Conservation (phyloP, 2,113 vertebrate genomes). For the Leucopternis melanops region DNA sequence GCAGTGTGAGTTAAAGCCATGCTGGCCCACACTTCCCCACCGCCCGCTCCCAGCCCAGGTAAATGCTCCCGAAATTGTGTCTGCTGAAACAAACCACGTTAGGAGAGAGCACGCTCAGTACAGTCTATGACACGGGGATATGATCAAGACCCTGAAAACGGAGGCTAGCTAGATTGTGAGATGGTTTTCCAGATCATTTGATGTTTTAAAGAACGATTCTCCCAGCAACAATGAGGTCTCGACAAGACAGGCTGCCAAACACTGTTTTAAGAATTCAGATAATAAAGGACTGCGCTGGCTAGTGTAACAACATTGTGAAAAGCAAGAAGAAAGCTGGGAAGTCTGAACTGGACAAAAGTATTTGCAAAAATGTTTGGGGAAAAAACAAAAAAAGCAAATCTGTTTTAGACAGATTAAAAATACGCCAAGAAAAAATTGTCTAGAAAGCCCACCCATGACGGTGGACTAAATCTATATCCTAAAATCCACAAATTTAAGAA, state of each 20-base stretch:
- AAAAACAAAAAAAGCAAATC: neutral
- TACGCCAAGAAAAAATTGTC: neutral
- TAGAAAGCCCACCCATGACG: neutral
- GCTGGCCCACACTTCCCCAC: neutral
- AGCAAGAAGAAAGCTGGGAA: neutral
- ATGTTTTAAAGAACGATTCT: neutral
- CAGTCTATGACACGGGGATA: neutral
- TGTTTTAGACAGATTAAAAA: neutral
- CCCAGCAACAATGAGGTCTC: neutral
- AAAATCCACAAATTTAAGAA: neutral
- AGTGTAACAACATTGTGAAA: neutral
- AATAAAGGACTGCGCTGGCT: neutral
- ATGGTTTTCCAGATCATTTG: neutral
- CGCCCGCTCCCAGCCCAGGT: neutral
- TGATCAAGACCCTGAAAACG: neutral
- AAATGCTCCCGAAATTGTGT: neutral
- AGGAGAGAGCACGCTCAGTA: neutral
- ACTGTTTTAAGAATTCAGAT: neutral
- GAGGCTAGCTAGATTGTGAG: neutral
- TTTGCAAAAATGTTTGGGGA: neutral
- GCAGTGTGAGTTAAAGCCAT: accelerated
- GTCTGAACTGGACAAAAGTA: neutral
- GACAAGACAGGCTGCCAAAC: neutral
- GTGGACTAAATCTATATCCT: neutral
- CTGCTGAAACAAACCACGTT: neutral